Evolutionary conservation across 2,888 invertebrate species (phyloP).

Genomic region (Dolichopus griseipennis): DNA sequence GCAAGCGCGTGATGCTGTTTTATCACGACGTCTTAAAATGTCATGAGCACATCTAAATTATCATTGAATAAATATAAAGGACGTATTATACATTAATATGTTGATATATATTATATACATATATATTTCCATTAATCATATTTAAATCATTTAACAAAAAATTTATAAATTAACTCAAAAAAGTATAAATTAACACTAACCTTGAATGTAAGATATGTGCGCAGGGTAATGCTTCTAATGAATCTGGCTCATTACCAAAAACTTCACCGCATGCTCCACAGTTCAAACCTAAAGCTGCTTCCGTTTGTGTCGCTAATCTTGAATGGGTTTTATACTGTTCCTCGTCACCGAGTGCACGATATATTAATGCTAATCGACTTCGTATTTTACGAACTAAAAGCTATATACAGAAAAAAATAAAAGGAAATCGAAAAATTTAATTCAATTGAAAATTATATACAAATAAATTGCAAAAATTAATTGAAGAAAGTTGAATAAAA

Average conservation of each 20-base stretch:
- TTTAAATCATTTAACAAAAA: too few relatives aligned
- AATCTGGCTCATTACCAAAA: slow-evolving; percentile 62
- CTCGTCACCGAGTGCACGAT: slow-evolving; percentile 71
- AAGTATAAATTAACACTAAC: slow-evolving; percentile 42
- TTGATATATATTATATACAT: background rate
- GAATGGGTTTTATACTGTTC: slow-evolving; percentile 68
- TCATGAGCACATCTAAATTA: slow-evolving; percentile 55
- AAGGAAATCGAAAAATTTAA: too few relatives aligned
- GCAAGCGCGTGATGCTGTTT: slow-evolving; percentile 56
- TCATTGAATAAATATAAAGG: background rate
- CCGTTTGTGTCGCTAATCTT: slow-evolving; percentile 54
- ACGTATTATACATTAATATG: too few relatives aligned
- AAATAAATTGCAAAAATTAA: too few relatives aligned
- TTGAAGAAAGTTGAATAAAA: too few relatives aligned
- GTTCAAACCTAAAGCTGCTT: slow-evolving; percentile 60
- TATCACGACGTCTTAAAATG: slow-evolving; percentile 53
- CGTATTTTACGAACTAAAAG: slow-evolving; percentile 71
- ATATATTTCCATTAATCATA: too few relatives aligned
- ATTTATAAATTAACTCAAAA: too few relatives aligned
- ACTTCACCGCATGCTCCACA: slow-evolving; percentile 77
- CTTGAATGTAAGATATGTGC: slow-evolving; percentile 79
- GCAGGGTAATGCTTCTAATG: slow-evolving; percentile 73
- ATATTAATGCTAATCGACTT: slow-evolving; percentile 68
- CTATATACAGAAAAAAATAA: slow-evolving; percentile 41
- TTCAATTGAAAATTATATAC: too few relatives aligned